Evolutionary conservation across 2,113 vertebrate species (phyloP).

Genomic region (Oxyura jamaicensis): DNA sequence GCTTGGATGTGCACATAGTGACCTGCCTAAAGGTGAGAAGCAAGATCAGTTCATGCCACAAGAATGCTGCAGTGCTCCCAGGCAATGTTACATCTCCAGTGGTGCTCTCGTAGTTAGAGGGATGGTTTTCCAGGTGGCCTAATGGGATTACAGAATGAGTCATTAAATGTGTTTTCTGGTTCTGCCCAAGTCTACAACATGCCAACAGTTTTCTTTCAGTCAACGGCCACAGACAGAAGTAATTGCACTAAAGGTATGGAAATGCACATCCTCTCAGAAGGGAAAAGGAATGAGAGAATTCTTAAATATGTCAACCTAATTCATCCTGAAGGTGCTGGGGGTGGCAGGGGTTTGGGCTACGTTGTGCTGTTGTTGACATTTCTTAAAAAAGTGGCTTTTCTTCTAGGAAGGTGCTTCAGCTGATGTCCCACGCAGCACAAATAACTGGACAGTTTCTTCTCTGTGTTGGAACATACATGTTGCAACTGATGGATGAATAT

Average conservation of each 20-base stretch:
- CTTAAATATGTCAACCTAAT: background rate
- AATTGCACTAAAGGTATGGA: background rate
- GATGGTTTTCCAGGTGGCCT: background rate
- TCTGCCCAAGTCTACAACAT: background rate
- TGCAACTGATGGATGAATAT: constrained; percentile 71
- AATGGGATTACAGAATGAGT: background rate
- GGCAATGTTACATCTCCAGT: background rate
- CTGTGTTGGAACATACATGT: constrained; percentile 71
- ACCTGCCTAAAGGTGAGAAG: background rate
- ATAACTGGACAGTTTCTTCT: constrained; percentile 80
- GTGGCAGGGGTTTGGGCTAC: background rate
- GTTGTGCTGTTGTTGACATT: background rate
- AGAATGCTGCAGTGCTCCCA: background rate
- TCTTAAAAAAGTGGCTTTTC: background rate
- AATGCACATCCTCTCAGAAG: background rate
- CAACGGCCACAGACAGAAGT: background rate
- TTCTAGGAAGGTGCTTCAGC: constrained; percentile 77
- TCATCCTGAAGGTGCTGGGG: background rate
- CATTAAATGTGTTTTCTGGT: background rate
- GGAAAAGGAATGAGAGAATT: background rate
- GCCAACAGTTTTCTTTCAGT: background rate
- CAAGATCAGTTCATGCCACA: background rate
- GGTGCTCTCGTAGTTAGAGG: background rate
- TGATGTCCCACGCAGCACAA: constrained; percentile 76
- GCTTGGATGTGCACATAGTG: background rate